A percentile compares a stretch with the other conserved stretches of the same genome.
Evolutionary conservation across 2,113 vertebrate genomes (phyloP).

Genomic region (Lampris megalopsis): DNA sequence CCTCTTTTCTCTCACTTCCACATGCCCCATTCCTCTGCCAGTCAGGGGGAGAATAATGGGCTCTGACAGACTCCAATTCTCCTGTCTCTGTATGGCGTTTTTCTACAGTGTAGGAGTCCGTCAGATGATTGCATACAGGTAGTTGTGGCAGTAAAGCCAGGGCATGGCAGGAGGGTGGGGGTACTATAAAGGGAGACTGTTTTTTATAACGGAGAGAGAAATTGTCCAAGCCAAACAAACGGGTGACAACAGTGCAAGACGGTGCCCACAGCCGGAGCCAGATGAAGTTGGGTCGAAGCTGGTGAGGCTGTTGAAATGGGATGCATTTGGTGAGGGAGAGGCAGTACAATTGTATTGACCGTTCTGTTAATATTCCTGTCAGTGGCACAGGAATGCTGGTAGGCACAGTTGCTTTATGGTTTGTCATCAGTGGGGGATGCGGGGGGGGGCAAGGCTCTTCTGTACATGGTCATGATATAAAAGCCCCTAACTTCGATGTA

Average conservation of each 20-base stretch:
- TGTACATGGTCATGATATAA: conserved; percentile 45
- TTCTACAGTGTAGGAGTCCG: neutral
- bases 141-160: neutral
- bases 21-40: conserved; percentile 49
- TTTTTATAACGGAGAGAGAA: conserved; percentile 24
- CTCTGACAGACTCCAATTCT: conserved; percentile 39
- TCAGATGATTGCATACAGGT: neutral
- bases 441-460: conserved; percentile 14
- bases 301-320: conserved; percentile 7
- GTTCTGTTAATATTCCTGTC: conserved; percentile 56
- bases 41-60: conserved; percentile 26
- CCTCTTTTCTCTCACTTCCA: conserved; percentile 43
- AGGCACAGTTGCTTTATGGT: conserved; percentile 29
- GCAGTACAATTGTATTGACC: conserved; percentile 42
- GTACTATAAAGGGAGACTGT: neutral
- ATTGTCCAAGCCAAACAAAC: conserved; percentile 1
- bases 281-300: neutral
- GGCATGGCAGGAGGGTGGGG: neutral
- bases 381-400: conserved; percentile 8
- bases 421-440: conserved; percentile 4
- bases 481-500: conserved; percentile 40
- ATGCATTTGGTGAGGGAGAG: conserved; percentile 27
- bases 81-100: conserved; percentile 10
- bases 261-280: conserved; percentile 8
- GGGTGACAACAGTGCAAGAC: conserved; percentile 3